These are phyloP conservation scores for Drosophila meridionalis DNA, from an alignment of 2,888 invertebrate species.

Conservation along the genomic window DNA sequence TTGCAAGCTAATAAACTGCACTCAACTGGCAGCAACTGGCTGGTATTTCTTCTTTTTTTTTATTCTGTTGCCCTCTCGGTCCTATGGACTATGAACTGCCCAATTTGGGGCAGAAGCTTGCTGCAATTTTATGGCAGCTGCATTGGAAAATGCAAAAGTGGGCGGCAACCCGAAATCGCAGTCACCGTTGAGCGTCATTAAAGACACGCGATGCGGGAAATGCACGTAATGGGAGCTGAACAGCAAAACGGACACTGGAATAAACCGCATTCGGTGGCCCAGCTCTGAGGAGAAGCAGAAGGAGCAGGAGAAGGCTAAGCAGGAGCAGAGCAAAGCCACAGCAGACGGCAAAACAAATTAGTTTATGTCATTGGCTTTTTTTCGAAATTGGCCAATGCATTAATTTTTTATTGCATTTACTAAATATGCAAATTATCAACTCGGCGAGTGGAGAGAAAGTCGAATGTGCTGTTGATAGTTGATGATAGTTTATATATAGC, in stretches of 20 bases:
- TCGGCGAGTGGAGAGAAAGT: background rate
- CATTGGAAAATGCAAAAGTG: slow-evolving; percentile 56
- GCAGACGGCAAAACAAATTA: slow-evolving; percentile 8
- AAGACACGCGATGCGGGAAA: slow-evolving; percentile 62
- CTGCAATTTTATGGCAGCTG: slow-evolving; percentile 69
- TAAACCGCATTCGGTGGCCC: slow-evolving; percentile 5
- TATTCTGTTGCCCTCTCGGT: background rate
- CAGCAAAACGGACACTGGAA: slow-evolving; percentile 12
- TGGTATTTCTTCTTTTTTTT: background rate
- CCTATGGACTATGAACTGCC: background rate
- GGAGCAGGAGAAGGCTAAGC: background rate
- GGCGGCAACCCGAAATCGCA: slow-evolving; percentile 56
- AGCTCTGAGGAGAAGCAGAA: background rate
- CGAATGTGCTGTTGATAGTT: background rate
- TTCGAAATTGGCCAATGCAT: background rate
- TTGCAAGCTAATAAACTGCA: slow-evolving; percentile 39
- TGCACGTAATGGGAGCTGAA: slow-evolving; percentile 27
- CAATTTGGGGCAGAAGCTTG: slow-evolving; percentile 25
- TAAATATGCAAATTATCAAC: slow-evolving; percentile 9
- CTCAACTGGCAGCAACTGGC: slow-evolving; percentile 14
- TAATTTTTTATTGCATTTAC: background rate
- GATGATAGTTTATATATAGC: background rate
- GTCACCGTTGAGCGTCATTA: slow-evolving; percentile 60
- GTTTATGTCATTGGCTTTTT: background rate
- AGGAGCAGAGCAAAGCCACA: background rate